Evolutionary conservation across 2,888 invertebrate species (phyloP).

Genomic region (Yponomeuta evonymella): DNA sequence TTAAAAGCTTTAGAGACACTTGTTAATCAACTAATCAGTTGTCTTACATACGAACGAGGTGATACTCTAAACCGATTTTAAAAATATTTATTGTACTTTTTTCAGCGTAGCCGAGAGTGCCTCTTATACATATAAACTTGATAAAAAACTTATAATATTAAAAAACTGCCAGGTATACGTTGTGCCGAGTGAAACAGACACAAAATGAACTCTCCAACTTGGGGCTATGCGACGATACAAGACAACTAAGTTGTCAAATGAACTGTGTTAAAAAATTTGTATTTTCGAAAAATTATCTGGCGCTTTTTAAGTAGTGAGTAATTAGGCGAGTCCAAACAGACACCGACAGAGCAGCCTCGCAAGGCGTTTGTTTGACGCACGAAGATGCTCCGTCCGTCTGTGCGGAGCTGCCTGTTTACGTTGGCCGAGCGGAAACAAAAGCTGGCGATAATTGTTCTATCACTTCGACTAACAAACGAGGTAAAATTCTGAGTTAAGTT

Average conservation of each 20-base stretch:
- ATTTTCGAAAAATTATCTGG: not conserved
- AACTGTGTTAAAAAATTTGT: not conserved
- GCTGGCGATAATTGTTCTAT: not conserved
- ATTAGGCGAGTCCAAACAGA: too few relatives aligned
- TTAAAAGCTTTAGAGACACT: constrained; percentile 61
- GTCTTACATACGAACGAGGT: constrained; percentile 45
- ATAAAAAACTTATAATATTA: constrained; percentile 58
- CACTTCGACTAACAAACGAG: not conserved
- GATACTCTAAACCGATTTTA: constrained; percentile 43
- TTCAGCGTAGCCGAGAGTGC: constrained; percentile 56
- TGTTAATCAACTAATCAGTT: constrained; percentile 58
- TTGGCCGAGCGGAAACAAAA: not conserved
- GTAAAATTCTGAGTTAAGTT: too few relatives aligned
- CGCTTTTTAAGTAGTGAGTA: too few relatives aligned
- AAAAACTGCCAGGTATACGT: constrained; percentile 40
- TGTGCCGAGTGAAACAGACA: constrained; percentile 22
- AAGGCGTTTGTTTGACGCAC: too few relatives aligned
- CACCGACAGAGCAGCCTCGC: too few relatives aligned
- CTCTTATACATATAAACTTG: constrained; percentile 57
- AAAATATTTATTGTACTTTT: constrained; percentile 72
- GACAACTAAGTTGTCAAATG: not conserved
- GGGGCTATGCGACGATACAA: not conserved
- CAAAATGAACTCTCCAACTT: not conserved
- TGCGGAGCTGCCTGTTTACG: not conserved
- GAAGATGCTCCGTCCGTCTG: too few relatives aligned